Conservation (phyloP, 2,888 invertebrate genomes). For the Lepidocyrtoides sp. region DNA sequence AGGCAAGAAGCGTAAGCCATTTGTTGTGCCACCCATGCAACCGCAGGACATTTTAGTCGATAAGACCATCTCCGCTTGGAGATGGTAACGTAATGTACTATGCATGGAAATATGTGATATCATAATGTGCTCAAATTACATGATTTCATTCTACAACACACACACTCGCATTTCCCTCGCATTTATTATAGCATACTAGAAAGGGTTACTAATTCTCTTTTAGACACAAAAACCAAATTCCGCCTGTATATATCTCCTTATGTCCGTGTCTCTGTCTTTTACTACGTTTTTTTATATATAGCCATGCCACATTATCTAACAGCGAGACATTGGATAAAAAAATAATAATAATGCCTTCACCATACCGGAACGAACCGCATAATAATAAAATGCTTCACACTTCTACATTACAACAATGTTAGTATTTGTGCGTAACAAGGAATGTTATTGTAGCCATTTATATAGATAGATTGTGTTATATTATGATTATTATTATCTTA, state of each 20-base stretch:
- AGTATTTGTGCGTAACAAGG: conserved; percentile 65
- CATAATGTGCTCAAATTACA: conserved; percentile 75
- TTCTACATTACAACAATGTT: conserved; percentile 53
- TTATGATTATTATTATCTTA: conserved; percentile 24
- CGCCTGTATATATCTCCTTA: neutral
- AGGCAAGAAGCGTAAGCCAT: conserved; percentile 48
- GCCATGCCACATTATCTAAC: conserved; percentile 11
- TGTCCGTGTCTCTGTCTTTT: neutral
- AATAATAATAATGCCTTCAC: conserved; percentile 45
- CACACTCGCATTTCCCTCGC: neutral
- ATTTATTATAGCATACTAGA: conserved; percentile 7
- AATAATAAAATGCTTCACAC: conserved; percentile 75
- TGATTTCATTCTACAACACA: conserved; percentile 59
- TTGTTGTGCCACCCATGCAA: conserved; percentile 68
- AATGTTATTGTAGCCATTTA: conserved; percentile 52
- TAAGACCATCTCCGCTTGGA: conserved; percentile 45
- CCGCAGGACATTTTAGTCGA: conserved; percentile 73
- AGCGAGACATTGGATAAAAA: neutral
- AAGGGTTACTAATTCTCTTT: conserved; percentile 52
- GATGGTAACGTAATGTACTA: conserved; percentile 49
- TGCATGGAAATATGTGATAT: conserved; percentile 73
- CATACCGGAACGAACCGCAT: conserved; percentile 71
- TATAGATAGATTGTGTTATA: conserved; percentile 31
- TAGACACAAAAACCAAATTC: neutral
- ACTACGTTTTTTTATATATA: neutral